Percentiles rank a stretch among this genome's conserved stretches.
Conservation (phyloP, 1,140 invertebrate species). For the Pararge aegeria region DNA sequence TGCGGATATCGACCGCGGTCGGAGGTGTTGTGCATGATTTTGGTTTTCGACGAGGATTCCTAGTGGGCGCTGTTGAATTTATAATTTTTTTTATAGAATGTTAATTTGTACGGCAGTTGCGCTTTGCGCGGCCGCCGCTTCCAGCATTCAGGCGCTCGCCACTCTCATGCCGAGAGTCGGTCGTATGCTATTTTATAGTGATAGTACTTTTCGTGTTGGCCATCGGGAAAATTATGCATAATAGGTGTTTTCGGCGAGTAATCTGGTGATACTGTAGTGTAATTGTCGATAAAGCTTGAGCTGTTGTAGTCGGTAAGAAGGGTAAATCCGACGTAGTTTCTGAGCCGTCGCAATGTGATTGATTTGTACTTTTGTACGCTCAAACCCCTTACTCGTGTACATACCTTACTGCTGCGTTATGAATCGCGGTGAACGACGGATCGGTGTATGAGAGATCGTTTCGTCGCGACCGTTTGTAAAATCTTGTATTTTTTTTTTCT, state of each 20-base stretch:
- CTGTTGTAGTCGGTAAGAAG: conserved; percentile 71
- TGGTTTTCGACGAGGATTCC: conserved; percentile 8
- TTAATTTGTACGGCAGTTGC: conserved; percentile 6
- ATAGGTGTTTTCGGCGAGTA: conserved; percentile 73
- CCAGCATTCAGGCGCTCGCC: conserved; percentile 9
- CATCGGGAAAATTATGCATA: conserved; percentile 73
- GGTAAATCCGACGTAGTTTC: conserved; percentile 73
- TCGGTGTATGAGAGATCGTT: conserved; percentile 50
- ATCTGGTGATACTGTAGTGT: conserved; percentile 74
- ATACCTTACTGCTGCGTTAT: conserved; percentile 68
- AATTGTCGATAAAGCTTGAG: conserved; percentile 74
- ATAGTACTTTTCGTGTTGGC: conserved; percentile 73
- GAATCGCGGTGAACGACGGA: conserved; percentile 54
- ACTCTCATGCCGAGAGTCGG: conserved; percentile 33
- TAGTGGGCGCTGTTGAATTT: conserved; percentile 9
- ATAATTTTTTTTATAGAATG: conserved; percentile 8
- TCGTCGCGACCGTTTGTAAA: conserved; percentile 19
- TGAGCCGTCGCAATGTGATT: conserved; percentile 73
- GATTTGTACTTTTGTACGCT: conserved; percentile 79
- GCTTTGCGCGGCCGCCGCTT: not conserved
- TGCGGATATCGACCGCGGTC: not conserved
- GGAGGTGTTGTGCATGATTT: conserved; percentile 3
- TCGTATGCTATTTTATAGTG: conserved; percentile 60
- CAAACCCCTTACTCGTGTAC: conserved; percentile 72
- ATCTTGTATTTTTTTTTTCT: conserved; percentile 18